These are phyloP conservation scores for Drosophila lowei DNA, from an alignment of 1,140 invertebrate species.

Conservation along the genomic window DNA sequence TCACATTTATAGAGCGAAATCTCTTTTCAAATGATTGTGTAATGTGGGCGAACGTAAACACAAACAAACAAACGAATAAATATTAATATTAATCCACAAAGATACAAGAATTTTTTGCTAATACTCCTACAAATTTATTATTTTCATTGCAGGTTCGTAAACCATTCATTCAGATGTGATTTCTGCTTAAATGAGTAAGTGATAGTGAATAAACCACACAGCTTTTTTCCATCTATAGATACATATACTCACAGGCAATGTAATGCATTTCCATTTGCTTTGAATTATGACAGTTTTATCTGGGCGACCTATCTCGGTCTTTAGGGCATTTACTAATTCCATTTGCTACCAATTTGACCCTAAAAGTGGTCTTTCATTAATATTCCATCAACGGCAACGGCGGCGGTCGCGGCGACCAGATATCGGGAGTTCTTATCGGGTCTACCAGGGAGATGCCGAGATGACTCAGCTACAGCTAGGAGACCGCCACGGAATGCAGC, in stretches of 20 bases:
- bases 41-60: constrained; percentile 48
- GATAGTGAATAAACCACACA: no score
- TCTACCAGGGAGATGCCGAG: constrained; percentile 19
- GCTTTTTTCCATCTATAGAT: background rate
- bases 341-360: constrained; percentile 70
- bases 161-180: background rate
- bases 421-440: constrained; percentile 48
- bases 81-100: constrained; percentile 34
- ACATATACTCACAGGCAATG: background rate
- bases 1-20: constrained; percentile 3
- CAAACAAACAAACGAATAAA: constrained; percentile 17
- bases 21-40: constrained; percentile 31
- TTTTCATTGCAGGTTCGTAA: constrained; percentile 70
- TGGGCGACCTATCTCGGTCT: constrained; percentile 51
- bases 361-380: constrained; percentile 52
- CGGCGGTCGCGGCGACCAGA: constrained; percentile 11
- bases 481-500: constrained; percentile 35
- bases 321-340: constrained; percentile 57
- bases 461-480: constrained; percentile 62
- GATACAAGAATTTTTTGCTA: constrained; percentile 12
- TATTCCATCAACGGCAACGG: constrained; percentile 56
- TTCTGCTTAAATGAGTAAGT: constrained; percentile 1
- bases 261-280: constrained; percentile 52
- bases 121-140: constrained; percentile 19
- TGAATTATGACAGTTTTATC: constrained; percentile 48